Evolutionary conservation across 2,888 invertebrate species (phyloP), one percentile per base, ranked within the genome.

Genomic region (Cataglyphis altisquamis): DNA sequence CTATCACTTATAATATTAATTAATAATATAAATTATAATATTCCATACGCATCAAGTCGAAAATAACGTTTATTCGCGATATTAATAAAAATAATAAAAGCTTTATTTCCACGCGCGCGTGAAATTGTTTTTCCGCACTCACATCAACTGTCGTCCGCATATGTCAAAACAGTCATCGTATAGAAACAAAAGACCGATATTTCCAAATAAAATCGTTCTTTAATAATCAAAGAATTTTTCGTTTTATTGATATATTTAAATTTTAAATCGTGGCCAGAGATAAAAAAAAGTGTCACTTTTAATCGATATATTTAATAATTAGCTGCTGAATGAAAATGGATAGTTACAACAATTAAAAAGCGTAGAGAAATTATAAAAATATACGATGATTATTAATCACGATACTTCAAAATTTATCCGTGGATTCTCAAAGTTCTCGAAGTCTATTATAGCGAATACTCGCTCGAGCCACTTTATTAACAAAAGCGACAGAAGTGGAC

Each of bases 401-500:
- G 36, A 60, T 72, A 45, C 18, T 72, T 72, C 8, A 29, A 36
- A 72, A 78, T 78, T 60, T 78, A 70, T 70, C 72, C 25, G 32
- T 6, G 39, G 57, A 68, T 45, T 72, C 72, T 18, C 21, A 0
- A 78, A 78, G 72, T 78, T 78, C 12, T 72, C 72, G 4, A 72
- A 70, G 60, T 60, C 72, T 78, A 70, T 78, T 72, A 60, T 57
- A 72, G 45, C 60, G 41, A 70, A 45, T 41, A 70, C 4, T 60
- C 57, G 57, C 60, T 70, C 72, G 41, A 60, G 60, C 60, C 32
- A 70, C 72, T 80, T 80, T 45, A 80, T 80, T 80, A 80, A 80
- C 78, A 80, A 80, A 72, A 80, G 78, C 78, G 78, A 32, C 36
- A n/a, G 78, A 60, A 72, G 78, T 70, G 72, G 60, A 72, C 25